A percentile compares a stretch with the other conserved stretches of the same genome.
These are phyloP conservation scores for Cephus sareptanus DNA, from an alignment of 2,888 invertebrate genomes.

Conservation along the genomic window DNA sequence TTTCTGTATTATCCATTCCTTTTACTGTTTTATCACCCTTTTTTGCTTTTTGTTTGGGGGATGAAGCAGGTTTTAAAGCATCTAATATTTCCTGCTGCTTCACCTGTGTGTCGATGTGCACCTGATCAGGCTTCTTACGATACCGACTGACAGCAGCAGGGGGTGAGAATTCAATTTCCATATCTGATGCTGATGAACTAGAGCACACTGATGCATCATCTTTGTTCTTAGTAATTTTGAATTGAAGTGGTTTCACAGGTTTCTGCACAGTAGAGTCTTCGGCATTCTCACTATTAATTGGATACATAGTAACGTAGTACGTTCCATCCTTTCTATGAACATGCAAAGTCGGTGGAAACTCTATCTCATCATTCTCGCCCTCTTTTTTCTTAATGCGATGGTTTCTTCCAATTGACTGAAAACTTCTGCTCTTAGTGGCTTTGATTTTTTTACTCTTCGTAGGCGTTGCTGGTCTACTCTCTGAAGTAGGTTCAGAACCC, in stretches of 20 bases:
- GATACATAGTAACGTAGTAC: conserved; percentile 51
- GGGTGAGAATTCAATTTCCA: conserved; percentile 50
- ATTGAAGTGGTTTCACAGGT: conserved; percentile 41
- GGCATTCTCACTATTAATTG: conserved; percentile 31
- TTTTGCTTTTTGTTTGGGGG: conserved; percentile 2
- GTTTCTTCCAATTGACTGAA: conserved; percentile 17
- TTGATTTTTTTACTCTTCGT: conserved; percentile 28
- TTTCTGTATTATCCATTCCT: neutral
- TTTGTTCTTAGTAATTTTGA: conserved; percentile 46
- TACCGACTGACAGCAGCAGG: conserved; percentile 38
- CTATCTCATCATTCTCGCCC: conserved; percentile 26
- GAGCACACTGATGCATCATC: conserved; percentile 30
- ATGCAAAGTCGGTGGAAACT: conserved; percentile 44
- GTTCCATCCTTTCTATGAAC: conserved; percentile 49
- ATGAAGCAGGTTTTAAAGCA: conserved; percentile 17
- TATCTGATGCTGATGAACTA: conserved; percentile 43
- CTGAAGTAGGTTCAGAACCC: conserved; percentile 23
- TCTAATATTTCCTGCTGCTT: conserved; percentile 43
- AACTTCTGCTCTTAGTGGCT: conserved; percentile 28
- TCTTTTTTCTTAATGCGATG: conserved; percentile 25
- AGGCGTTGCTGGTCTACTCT: conserved; percentile 23
- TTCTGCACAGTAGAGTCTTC: conserved; percentile 24
- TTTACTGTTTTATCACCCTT: neutral
- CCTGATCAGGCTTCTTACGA: conserved; percentile 28
- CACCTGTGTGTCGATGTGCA: conserved; percentile 41